Conservation (phyloP, 2,113 vertebrate genomes). For the Galeopterus variegatus region DNA sequence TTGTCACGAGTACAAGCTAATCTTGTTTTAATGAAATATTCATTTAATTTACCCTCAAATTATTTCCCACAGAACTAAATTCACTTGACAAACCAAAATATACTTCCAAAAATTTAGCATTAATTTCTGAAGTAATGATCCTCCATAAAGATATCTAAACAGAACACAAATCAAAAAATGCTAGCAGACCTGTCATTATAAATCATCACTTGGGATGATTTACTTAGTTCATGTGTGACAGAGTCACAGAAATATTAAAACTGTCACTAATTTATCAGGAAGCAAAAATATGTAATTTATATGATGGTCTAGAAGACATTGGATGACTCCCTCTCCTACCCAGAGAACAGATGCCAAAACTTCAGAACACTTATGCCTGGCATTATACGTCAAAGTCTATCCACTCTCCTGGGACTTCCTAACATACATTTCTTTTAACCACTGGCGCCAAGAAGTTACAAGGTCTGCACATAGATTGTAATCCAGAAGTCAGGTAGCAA, state of each 20-base stretch:
- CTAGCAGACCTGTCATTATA: not conserved
- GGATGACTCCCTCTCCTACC: not conserved
- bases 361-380: slow-evolving; percentile 66
- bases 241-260: slow-evolving; percentile 61
- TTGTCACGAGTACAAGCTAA: slow-evolving; percentile 34
- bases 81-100: slow-evolving; percentile 25
- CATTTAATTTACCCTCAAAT: slow-evolving; percentile 20
- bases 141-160: not conserved
- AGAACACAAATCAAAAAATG: not conserved
- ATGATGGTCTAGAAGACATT: slow-evolving; percentile 60
- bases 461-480: slow-evolving; percentile 77
- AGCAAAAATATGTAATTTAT: slow-evolving; percentile 60
- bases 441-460: slow-evolving; percentile 83
- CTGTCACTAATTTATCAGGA: slow-evolving; percentile 60
- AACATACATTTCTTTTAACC: slow-evolving; percentile 72
- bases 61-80: slow-evolving; percentile 10
- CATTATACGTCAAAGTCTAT: slow-evolving; percentile 74
- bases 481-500: slow-evolving; percentile 80
- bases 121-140: not conserved
- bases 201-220: not conserved
- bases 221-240: not conserved
- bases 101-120: not conserved
- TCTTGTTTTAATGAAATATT: slow-evolving; percentile 59
- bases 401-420: slow-evolving; percentile 69
- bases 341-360: slow-evolving; percentile 26